Evolutionary conservation across 1,140 invertebrate genomes (phyloP), one percentile per base, ranked within the genome.

Genomic region (Pomacea maculata): DNA sequence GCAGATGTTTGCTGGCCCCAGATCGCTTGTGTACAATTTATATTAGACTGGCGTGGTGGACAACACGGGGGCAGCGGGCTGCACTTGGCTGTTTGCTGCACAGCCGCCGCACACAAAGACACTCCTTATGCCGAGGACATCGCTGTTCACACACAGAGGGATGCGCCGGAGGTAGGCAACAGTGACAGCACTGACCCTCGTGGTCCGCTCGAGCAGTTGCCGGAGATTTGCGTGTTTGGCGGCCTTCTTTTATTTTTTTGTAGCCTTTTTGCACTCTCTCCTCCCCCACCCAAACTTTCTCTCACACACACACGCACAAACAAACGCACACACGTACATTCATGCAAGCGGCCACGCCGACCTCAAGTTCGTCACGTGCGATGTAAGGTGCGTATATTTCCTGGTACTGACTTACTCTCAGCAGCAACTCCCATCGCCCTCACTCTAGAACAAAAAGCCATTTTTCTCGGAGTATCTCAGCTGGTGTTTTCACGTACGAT

Each of bases 81-180:
- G 71, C 71, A 72, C 71, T 72, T 72, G 71, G 54, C 71, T 72
- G 71, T 72, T 72, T 72, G 71, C 52, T 45, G 71, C 71, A 52
- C 57, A 52, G n/a, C 25, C 0, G 8, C 71, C n/a, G 10, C 25
- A 52, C 71, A 72, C 71, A 72, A 72, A 72, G 71, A 29, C 71
- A 15, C 9, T 29, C 25, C 29, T 72, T 72, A 21, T 45, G 17
- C 9, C 71, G 5, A 10, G n/a, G 52, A 29, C 71, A 72, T 72
- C 71, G 45, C 17, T 72, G 71, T 72, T 29, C 71, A 72, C 71
- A 72, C 17, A 10, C 2, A 12, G 10, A 17, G 2, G 57, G 71
- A 6, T 52, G 57, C 57, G 57, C 57, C 57, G 11, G 15, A 61
- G 57, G 57, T 14, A 61, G 11, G 11, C 11, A 61, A 11, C 57